Evolutionary conservation across 2,888 invertebrate species (phyloP), one percentile per base, ranked within the genome.

Genomic region (Eupithecia subfuscata): DNA sequence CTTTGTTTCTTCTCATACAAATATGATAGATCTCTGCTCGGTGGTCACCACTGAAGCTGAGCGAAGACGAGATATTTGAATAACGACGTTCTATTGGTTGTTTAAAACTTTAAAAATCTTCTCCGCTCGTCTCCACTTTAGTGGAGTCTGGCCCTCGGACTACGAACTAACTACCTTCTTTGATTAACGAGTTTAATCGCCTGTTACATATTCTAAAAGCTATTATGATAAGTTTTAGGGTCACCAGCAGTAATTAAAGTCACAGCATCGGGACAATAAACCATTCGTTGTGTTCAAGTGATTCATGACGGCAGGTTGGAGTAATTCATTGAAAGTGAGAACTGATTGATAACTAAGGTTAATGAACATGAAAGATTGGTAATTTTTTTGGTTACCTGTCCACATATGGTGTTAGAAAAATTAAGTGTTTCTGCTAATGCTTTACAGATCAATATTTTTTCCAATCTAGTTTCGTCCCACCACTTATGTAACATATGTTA

Each of bases 231-330:
- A 78, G 70, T 80, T 80, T 83, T 83, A 83, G 81, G 79, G 82
- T 83, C 85, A 78, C 79, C 85, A 84, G 85, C 81, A 83, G 86
- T 89, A 91, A 91, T 92, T 92, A 91, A 90, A 85, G 84, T 82
- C 82, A 81, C 86, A 83, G 88, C 82, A 87, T 84, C 85, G 83
- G 84, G 88, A 90, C 91, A 90, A 89, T 90, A 87, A 85, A 86
- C 88, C 87, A 91, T 91, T 92, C 89, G 88, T 87, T 78, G 89
- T 88, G 89, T 88, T 86, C 85, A 85, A 88, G 86, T 91, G 91
- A 92, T 92, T 89, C 89, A 88, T 85, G 76, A 25, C 80, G 71
- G 75, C 79, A 75, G 80, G 77, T 74, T 79, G 37, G 22, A 76
- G 75, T 79, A 82, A 82, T 82, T 79, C 75, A 79, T 82, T 81